Conservation (phyloP, 2,113 vertebrate species). For the Reinhardtius hippoglossoides region DNA sequence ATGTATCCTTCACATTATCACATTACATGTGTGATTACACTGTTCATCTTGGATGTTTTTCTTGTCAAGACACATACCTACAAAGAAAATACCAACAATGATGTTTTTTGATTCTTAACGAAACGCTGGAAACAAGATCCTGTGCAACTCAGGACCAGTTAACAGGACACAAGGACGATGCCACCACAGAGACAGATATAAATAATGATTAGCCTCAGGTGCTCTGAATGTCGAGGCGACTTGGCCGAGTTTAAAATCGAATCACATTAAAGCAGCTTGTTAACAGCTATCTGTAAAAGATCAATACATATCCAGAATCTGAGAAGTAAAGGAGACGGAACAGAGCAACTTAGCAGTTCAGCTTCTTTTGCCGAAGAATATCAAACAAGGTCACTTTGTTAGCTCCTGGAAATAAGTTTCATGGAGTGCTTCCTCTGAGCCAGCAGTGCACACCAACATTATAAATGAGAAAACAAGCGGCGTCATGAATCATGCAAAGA, state of each 20-base stretch:
- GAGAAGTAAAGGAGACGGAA: conserved; percentile 8
- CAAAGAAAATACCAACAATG: background rate
- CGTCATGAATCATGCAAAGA: background rate
- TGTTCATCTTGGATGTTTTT: background rate
- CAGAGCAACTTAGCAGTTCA: background rate
- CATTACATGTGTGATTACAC: background rate
- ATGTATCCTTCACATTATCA: background rate
- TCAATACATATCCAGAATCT: conserved; percentile 29
- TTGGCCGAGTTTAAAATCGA: conserved; percentile 33
- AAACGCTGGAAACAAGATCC: background rate
- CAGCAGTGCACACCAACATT: background rate
- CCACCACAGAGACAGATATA: conserved; percentile 42
- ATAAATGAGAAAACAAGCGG: background rate
- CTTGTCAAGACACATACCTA: background rate
- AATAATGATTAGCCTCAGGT: conserved; percentile 55
- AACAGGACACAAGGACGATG: conserved; percentile 15
- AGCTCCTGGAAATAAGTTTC: background rate
- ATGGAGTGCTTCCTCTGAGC: background rate
- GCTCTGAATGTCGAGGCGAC: conserved; percentile 16
- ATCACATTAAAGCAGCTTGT: conserved; percentile 43
- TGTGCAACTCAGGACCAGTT: conserved; percentile 1
- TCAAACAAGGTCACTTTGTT: conserved; percentile 32
- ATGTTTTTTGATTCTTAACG: background rate
- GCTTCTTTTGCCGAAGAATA: conserved; percentile 15
- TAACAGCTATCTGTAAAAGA: conserved; percentile 27